Evolutionary conservation across 2,888 invertebrate genomes (phyloP).

Genomic region (Sepioteuthis lessoniana): DNA sequence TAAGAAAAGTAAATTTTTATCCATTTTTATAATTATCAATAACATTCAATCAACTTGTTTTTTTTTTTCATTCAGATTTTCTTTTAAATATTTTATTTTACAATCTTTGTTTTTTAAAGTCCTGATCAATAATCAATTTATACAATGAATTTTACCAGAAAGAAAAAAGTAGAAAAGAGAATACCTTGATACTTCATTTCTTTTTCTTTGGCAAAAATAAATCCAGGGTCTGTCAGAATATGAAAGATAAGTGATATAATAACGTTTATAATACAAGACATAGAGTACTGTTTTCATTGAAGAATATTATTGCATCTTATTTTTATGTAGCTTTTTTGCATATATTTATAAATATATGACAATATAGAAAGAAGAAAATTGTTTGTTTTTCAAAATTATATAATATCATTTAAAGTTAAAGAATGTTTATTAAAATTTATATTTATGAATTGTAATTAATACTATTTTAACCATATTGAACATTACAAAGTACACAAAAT

Average conservation of each 20-base stretch:
- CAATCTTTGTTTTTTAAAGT: background rate
- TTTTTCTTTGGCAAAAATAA: background rate
- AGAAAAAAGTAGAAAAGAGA: background rate
- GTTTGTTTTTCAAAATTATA: background rate
- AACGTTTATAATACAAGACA: background rate
- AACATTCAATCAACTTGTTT: background rate
- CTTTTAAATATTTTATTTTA: background rate
- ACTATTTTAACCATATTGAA: background rate
- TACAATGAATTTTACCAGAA: background rate
- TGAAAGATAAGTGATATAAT: background rate
- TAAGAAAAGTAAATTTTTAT: background rate
- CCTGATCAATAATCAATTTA: background rate
- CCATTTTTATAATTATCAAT: background rate
- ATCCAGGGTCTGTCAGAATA: background rate
- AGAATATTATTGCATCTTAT: background rate
- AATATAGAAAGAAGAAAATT: background rate
- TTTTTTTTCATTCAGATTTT: background rate
- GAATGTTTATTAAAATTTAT: background rate
- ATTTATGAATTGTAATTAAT: background rate
- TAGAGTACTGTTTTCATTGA: background rate
- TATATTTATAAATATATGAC: too few species aligned
- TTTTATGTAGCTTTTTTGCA: too few species aligned
- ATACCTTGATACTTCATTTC: background rate
- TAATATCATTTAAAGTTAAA: background rate
- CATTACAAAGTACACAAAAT: background rate